phyloP scores from a whole-genome alignment of 2,113 vertebrate species.

The Entelurus aequoreus region DNA sequence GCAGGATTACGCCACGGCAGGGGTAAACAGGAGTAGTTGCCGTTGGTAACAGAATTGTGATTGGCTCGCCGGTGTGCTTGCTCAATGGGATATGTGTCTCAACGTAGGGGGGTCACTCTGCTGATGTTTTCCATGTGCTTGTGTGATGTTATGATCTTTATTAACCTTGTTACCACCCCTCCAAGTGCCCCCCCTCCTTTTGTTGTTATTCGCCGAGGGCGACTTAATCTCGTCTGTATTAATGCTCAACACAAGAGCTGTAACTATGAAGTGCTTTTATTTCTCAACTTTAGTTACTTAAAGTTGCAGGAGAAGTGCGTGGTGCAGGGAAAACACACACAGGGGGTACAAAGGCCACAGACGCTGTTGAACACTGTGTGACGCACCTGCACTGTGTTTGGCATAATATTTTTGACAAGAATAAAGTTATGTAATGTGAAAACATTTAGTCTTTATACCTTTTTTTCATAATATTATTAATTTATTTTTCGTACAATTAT shows the following conservation, averaged over 20 bases:
- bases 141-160: slow-evolving; percentile 55
- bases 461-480: too few relatives aligned
- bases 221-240: background rate
- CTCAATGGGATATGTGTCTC: slow-evolving; percentile 60
- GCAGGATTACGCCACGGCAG: slow-evolving; percentile 39
- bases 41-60: slow-evolving; percentile 73
- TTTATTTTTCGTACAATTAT: too few relatives aligned
- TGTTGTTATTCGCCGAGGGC: slow-evolving; percentile 33
- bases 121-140: slow-evolving; percentile 61
- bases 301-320: slow-evolving; percentile 7
- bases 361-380: slow-evolving; percentile 10
- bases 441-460: too few relatives aligned
- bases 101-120: slow-evolving; percentile 53
- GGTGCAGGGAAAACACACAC: slow-evolving; percentile 33
- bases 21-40: slow-evolving; percentile 67
- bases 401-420: background rate
- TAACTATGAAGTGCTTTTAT: background rate
- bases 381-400: slow-evolving; percentile 16
- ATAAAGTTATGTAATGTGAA: too few relatives aligned
- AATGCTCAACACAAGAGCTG: background rate
- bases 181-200: slow-evolving; percentile 14
- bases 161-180: slow-evolving; percentile 65
- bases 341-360: slow-evolving; percentile 32
- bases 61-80: slow-evolving; percentile 61
- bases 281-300: slow-evolving; percentile 43